Evolutionary conservation across 2,888 invertebrate genomes (phyloP), one percentile per base, ranked within the genome.

Genomic region (Acrobasis repandana): DNA sequence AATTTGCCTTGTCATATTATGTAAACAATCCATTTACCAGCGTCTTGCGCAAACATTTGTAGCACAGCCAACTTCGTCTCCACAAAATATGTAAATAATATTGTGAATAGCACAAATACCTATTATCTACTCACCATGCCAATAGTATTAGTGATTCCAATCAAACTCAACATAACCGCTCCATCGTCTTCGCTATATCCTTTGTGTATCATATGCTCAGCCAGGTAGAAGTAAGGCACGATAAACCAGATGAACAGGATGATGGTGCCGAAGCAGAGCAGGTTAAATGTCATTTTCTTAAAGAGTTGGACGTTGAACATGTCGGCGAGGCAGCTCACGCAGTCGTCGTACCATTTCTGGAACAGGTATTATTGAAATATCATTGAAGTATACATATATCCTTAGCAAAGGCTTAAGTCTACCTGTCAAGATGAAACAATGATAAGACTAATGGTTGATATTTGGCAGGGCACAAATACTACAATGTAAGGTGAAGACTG

Each of bases 191-290:
- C 95, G 2, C 92, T 93, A 72, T 96, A 96, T 0, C 95, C 95
- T 65, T 94, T 93, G 0, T 86, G 81, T 43, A 94, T 93, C 90
- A 97, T 95, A 81, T 96, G 95, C 76, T 98, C 98, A 60, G 96
- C 96, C 65, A 98, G 93, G 86, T 98, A 98, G 83, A 98, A 97
- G 89, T 99, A 99, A 14, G 98, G 98, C 62, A 98, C 97, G 77
- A 99, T 98, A 86, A 97, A 97, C 96, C 98, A 98, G 75, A 96
- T 95, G 88, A 98, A 98, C 58, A 98, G 93, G 60, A 98, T 93
- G 71, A 98, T 95, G 68, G 98, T 98, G 60, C 98, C 97, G 15
- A 97, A 78, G 61, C 97, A 96, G 78, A 98, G 94, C 52, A 97
- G 92, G 67, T 96, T 93, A 85, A 97, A 97, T 70, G 96, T 96